Base-by-base conservation (phyloP, 2,888 invertebrate genomes). In the Calameuta filiformis region DNA sequence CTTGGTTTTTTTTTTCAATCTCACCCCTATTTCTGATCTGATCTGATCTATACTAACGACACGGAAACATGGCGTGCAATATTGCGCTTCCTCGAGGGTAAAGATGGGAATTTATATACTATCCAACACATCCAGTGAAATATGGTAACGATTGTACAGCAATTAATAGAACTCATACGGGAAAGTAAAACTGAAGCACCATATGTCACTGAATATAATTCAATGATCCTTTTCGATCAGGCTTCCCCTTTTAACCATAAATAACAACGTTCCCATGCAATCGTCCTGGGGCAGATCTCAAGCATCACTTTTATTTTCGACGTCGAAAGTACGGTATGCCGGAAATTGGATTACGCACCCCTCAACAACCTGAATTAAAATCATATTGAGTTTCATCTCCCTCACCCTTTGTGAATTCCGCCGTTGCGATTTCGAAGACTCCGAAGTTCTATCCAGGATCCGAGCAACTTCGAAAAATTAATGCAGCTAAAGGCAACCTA, bases 261-360 rank as follows among this genome's bases (percentile, higher is more conserved):
- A 71, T 71, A 34, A 71, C 71, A 34, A 71, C 31, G 33, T 71
- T 71, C 23, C 23, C 31, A 12, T 23, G 31, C 9, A 71, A 71
- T 33, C 11, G 31, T 71, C 15, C 71, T 31, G 71, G 31, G 31
- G 56, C 23, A 23, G 9, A 56, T 56, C 56, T 23, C 56, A 56
- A 33, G 71, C 23, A 71, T 30, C 23, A 31, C 33, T 23, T 71
- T 71, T 71, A 71, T 71, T 12, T 71, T 31, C 33, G 71, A 34
- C 3, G 34, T 31, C 12, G 34, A 34, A 34, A 71, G 15, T 34
- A 71, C 33, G 33, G 12, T 71, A 31, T 31, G 71, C 33, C 71
- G 71, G 71, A 71, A 71, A 71, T 71, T 71, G 71, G 23, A 71
- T 71, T 71, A 71, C 31, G 71, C 71, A 34, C 71, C 71, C 71